Conservation (phyloP, 2,113 vertebrate genomes). For the Leptocoma aspasia region DNA sequence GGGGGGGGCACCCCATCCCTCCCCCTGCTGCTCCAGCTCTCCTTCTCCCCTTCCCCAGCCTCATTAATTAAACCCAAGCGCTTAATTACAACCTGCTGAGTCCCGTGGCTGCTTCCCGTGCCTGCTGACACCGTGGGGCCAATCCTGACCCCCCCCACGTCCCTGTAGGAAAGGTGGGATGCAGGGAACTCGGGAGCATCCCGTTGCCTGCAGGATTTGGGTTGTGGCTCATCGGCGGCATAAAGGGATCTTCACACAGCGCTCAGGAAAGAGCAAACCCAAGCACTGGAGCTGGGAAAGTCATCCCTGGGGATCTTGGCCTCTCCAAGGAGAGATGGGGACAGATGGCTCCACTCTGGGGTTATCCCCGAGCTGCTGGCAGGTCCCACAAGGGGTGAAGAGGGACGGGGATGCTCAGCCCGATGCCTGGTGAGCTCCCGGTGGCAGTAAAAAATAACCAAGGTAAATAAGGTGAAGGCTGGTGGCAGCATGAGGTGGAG, state of each 20-base stretch:
- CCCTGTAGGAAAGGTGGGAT: neutral
- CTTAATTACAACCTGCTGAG: neutral
- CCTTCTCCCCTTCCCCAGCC: neutral
- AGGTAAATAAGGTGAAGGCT: neutral
- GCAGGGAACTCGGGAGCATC: neutral
- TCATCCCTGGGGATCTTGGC: neutral
- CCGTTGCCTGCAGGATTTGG: neutral
- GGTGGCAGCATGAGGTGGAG: rapidly evolving
- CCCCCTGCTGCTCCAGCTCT: neutral
- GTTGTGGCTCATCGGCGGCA: rapidly evolving
- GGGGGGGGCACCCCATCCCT: neutral
- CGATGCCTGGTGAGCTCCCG: rapidly evolving
- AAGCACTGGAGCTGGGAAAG: neutral
- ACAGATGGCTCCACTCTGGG: neutral
- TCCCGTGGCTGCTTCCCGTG: neutral
- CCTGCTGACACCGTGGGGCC: neutral
- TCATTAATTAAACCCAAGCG: neutral
- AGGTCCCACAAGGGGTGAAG: neutral
- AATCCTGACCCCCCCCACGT: rapidly evolving
- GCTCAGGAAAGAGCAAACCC: neutral
- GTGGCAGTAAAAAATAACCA: neutral
- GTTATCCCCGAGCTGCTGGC: neutral
- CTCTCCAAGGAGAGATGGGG: neutral
- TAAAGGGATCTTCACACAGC: neutral
- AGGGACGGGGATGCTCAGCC: neutral